Evolutionary conservation across 2,888 invertebrate species (phyloP), one percentile per base, ranked within the genome.

Genomic region (Drosophila sordidula): DNA sequence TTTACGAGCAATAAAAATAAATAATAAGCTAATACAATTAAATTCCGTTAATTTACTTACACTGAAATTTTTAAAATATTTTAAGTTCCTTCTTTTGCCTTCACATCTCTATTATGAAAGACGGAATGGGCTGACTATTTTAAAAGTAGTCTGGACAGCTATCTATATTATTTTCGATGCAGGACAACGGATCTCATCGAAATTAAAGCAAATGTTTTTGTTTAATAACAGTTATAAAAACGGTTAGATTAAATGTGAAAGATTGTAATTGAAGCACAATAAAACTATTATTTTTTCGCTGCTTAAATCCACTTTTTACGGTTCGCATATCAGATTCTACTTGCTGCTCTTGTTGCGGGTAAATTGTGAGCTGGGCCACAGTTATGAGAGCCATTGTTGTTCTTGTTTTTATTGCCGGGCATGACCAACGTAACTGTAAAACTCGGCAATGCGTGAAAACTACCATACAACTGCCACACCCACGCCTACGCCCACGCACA

Each of bases 361-460:
- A 56, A 64, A 51, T 81, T 79, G 61, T 51, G 44, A 39, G 41
- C 51, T 58, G 42, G 54, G 59, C 65, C 73, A 71, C 68, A 75
- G 55, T 74, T 80, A 78, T 66, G 70, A 57, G 58, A 44, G 41
- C 32, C 46, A 57, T 57, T 62, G 66, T 68, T 77, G 69, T 46
- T 49, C 41, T 72, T 70, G 66, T 65, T 71, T 72, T 87, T 80
- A 71, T 76, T 62, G 64, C 50, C 61, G 65, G 67, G 63, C 63
- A 71, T 69, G 65, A 52, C 59, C 45, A 51, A 69, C 68, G 64
- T 69, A 74, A 77, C 79, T 85, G 77, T 77, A 70, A 85, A 83
- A 72, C 50, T 77, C 72, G 71, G 77, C 80, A 80, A 80, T 80
- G 88, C 83, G 83, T 88, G 78, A 85, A 86, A 83, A 88, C 76